A percentile compares a stretch with the other conserved stretches of the same genome.
These are phyloP conservation scores for Diadegma fenestrale DNA, from an alignment of 2,888 invertebrate species.

Conservation along the genomic window DNA sequence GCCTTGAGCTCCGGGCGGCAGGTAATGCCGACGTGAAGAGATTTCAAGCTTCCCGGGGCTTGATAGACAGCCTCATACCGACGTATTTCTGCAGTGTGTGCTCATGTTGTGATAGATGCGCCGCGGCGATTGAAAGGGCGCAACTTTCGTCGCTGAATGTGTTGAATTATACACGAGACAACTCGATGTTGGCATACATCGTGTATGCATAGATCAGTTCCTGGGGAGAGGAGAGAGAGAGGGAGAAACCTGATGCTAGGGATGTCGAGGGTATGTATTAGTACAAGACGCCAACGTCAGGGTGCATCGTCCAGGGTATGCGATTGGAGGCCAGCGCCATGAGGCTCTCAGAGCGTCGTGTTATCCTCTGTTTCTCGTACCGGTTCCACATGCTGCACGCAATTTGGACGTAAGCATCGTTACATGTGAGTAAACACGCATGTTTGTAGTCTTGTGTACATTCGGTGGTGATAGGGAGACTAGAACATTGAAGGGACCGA, in stretches of 20 bases:
- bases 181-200: not conserved
- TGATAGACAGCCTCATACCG: conserved; percentile 60
- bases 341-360: conserved; percentile 10
- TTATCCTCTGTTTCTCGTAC: conserved; percentile 27
- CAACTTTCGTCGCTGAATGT: not conserved
- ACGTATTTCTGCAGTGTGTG: not conserved
- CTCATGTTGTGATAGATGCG: not conserved
- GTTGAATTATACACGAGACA: not conserved
- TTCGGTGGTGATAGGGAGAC: conserved; percentile 10
- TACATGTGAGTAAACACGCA: conserved; percentile 26
- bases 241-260: conserved; percentile 20
- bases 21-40: conserved; percentile 16
- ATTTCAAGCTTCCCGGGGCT: conserved; percentile 44
- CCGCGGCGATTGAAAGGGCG: not conserved
- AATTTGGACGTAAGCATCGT: conserved; percentile 53
- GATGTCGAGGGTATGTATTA: conserved; percentile 16
- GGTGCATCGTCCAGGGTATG: conserved; percentile 47
- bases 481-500: conserved; percentile 35
- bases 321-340: conserved; percentile 51
- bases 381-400: conserved; percentile 42
- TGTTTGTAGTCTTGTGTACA: conserved; percentile 25
- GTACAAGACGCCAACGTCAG: conserved; percentile 41
- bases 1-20: conserved; percentile 19
- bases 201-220: not conserved
- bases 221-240: conserved; percentile 27